Conservation (phyloP, 2,113 vertebrate species). For the Ammodytes dubius region DNA sequence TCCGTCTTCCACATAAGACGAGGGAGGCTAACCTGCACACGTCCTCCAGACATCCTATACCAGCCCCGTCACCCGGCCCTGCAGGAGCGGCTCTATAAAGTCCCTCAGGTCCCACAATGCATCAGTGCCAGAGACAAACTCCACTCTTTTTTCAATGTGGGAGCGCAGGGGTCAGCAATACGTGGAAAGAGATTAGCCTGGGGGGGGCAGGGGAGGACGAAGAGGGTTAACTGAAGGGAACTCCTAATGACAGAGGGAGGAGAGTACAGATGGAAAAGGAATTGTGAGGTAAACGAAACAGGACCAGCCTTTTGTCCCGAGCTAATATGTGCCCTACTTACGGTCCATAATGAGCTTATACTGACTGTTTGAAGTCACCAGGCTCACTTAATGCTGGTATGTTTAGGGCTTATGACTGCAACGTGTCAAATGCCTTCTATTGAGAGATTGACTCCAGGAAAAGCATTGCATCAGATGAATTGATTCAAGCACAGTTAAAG, state of each 20-base stretch:
- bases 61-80: conserved; percentile 33
- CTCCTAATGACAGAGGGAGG: conserved; percentile 16
- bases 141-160: conserved; percentile 20
- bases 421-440: neutral
- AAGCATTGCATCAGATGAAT: neutral
- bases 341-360: neutral
- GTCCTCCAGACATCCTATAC: conserved; percentile 70
- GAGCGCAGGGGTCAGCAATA: conserved; percentile 35
- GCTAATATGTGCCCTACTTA: neutral
- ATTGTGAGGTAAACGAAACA: neutral
- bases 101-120: conserved; percentile 65
- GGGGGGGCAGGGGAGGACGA: conserved; percentile 30
- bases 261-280: neutral
- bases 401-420: neutral
- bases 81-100: conserved; percentile 4
- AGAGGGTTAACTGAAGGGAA: conserved; percentile 21
- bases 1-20: conserved; percentile 70
- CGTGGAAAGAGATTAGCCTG: conserved; percentile 57
- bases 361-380: neutral
- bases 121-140: conserved; percentile 47
- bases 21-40: conserved; percentile 56
- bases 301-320: neutral
- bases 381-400: neutral
- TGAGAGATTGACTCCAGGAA: neutral
- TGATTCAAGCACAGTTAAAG: too few species aligned